Evolutionary conservation across 2,888 invertebrate genomes (phyloP).

Genomic region (Norana najaformis): DNA sequence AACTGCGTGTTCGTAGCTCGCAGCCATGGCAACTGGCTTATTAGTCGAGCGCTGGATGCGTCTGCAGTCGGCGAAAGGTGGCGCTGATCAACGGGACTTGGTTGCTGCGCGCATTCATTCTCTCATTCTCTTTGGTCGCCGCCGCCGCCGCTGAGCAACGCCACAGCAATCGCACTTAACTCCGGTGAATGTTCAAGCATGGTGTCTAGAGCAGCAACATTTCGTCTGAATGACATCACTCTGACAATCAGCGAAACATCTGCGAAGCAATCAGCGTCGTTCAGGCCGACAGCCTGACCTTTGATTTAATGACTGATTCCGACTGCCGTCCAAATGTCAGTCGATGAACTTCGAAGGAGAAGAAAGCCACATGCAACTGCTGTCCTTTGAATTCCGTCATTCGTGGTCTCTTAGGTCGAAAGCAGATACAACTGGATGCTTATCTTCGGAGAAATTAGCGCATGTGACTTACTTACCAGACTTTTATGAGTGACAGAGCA

Average conservation of each 20-base stretch:
- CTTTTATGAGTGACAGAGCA: background rate
- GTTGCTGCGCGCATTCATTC: background rate
- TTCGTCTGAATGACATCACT: background rate
- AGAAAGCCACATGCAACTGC: background rate
- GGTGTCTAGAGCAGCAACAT: no score
- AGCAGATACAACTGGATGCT: background rate
- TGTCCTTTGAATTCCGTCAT: background rate
- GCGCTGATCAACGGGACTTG: background rate
- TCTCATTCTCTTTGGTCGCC: background rate
- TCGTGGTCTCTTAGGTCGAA: background rate
- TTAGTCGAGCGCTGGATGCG: background rate
- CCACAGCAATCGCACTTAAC: background rate
- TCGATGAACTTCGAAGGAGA: background rate
- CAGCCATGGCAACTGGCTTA: slow-evolving; percentile 13
- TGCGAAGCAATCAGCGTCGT: background rate
- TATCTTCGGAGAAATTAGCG: background rate
- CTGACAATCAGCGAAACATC: background rate
- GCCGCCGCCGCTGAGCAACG: background rate
- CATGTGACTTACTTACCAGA: background rate
- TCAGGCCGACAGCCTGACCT: background rate
- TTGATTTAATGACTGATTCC: background rate
- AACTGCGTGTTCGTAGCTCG: background rate
- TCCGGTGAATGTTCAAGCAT: no score
- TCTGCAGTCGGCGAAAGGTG: background rate
- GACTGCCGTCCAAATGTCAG: background rate